These are phyloP conservation scores for Synergus umbraculus DNA, from an alignment of 2,888 invertebrate species.

Conservation along the genomic window DNA sequence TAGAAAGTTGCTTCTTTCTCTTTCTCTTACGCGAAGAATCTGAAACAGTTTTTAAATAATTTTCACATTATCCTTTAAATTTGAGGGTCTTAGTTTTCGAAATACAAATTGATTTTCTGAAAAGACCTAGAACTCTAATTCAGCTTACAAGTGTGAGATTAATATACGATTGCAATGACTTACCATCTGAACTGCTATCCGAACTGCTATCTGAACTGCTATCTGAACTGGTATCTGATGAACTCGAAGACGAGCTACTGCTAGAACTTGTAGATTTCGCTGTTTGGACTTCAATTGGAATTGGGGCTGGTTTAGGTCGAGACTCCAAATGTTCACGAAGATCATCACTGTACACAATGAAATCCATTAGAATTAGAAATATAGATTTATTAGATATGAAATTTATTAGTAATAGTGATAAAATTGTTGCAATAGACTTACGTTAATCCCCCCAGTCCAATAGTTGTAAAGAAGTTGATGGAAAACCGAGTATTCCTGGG, in stretches of 20 bases:
- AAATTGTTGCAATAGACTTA: constrained; percentile 72
- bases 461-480: constrained; percentile 80
- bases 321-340: constrained; percentile 91
- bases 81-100: neutral
- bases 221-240: too few relatives aligned
- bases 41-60: constrained; percentile 39
- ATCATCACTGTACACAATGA: constrained; percentile 82
- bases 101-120: neutral
- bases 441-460: constrained; percentile 94
- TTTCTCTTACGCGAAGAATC: constrained; percentile 48
- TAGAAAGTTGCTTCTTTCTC: constrained; percentile 41
- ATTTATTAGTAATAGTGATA: neutral
- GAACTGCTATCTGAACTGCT: too few relatives aligned
- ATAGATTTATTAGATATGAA: neutral
- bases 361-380: constrained; percentile 38
- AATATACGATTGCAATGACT: neutral
- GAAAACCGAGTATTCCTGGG: constrained; percentile 98
- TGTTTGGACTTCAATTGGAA: constrained; percentile 42
- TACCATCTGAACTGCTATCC: constrained; percentile 41
- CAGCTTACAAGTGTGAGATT: neutral
- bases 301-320: constrained; percentile 80
- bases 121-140: neutral
- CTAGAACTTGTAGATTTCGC: constrained; percentile 61
- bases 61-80: neutral
- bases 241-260: constrained; percentile 52